Evolutionary conservation across 1,140 invertebrate species (phyloP), one percentile per base, ranked within the genome.

Genomic region (Macrosteles quadrilineatus): DNA sequence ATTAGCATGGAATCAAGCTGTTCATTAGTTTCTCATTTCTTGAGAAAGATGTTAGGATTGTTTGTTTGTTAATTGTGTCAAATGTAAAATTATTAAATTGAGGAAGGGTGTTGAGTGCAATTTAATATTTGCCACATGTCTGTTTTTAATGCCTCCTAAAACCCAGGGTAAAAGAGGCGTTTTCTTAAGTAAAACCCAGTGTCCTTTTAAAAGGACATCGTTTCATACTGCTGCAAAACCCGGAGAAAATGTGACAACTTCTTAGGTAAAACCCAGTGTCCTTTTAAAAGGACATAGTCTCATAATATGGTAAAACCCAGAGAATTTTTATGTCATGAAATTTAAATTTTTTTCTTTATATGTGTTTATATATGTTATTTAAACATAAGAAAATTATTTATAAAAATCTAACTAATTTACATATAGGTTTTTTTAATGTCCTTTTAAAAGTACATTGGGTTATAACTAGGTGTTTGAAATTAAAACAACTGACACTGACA

Each of bases 381-480:
- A 11, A 17, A 43, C 36, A 11, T 43, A 43, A 43, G 17, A 43
- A 43, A 53, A 14, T 11, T 14, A n/a, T n/a, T n/a, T 21, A 53
- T 21, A 53, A 53, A 53, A 53, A 53, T 53, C 4, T 53, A 4
- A 14, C 21, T 11, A 17, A 17, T 6, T 53, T 6, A 14, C 21
- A 14, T 53, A 14, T 11, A 14, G 21, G 11, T 6, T 6, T 53
- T 53, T 6, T 53, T 6, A 11, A 62, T 62, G 57, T 62, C 12
- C 57, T 62, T 62, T 29, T 62, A 62, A 25, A 62, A 62, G 57
- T 4, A 62, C 12, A 62, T 29, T 62, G 12, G 57, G 57, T 62
- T 19, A 9, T 62, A 25, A 30, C 12, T 62, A 11, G 29, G 30
- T 29, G 29, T 25, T 19, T 6, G 23, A 19, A 6, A 29, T 27